A percentile compares a stretch with the other conserved stretches of the same genome.
phyloP scores from a whole-genome alignment of 2,888 invertebrate genomes.

The Andricus quercusramuli region DNA sequence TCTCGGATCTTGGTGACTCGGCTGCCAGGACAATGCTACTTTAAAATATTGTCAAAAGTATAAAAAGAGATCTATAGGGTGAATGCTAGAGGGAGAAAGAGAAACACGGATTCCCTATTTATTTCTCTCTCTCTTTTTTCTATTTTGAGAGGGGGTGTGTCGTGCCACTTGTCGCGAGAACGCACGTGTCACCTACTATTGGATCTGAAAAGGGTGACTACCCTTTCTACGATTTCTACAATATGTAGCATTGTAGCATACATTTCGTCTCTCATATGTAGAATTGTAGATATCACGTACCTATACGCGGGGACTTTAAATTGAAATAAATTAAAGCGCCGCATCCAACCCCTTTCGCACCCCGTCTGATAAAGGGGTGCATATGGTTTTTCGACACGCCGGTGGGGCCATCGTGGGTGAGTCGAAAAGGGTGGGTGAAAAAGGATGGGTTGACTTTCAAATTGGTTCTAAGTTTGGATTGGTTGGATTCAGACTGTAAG shows the following conservation, averaged over 20 bases:
- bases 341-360: slow-evolving; percentile 25
- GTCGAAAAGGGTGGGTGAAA: background rate
- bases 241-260: slow-evolving; percentile 18
- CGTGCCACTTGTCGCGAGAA: slow-evolving; percentile 73
- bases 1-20: slow-evolving; percentile 68
- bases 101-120: slow-evolving; percentile 40
- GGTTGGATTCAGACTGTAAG: background rate
- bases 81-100: slow-evolving; percentile 7
- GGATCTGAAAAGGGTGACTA: slow-evolving; percentile 65
- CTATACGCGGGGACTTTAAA: slow-evolving; percentile 70
- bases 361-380: slow-evolving; percentile 22
- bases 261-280: slow-evolving; percentile 40
- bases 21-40: slow-evolving; percentile 72
- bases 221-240: slow-evolving; percentile 46
- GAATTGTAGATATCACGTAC: slow-evolving; percentile 58
- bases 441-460: background rate
- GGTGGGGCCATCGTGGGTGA: background rate
- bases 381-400: slow-evolving; percentile 22
- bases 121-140: slow-evolving; percentile 47
- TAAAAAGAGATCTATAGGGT: slow-evolving; percentile 63
- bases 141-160: slow-evolving; percentile 60
- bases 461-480: background rate
- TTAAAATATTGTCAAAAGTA: slow-evolving; percentile 76
- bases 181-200: slow-evolving; percentile 73
- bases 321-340: slow-evolving; percentile 73